A percentile compares a stretch with the other conserved stretches of the same genome.
phyloP scores from a whole-genome alignment of 1,140 invertebrate species.

The Leptinotarsa undecemlineata region DNA sequence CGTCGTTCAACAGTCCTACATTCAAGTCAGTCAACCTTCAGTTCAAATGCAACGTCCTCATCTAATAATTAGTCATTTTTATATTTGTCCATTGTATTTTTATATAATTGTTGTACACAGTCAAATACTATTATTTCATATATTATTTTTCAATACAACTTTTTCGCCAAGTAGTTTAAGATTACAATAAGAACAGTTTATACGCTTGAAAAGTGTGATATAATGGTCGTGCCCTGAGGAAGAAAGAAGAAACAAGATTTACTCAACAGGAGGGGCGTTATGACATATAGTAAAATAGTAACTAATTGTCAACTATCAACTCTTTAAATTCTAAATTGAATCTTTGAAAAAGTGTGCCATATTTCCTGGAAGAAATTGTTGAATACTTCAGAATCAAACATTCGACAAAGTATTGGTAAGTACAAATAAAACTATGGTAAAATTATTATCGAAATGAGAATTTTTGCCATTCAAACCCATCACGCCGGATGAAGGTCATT shows the following conservation, averaged over 20 bases:
- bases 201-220: not conserved
- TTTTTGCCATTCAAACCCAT: too few relatives aligned
- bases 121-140: too few relatives aligned
- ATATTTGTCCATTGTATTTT: too few relatives aligned
- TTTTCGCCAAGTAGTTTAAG: too few relatives aligned
- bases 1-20: slow-evolving; percentile 41
- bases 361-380: not conserved
- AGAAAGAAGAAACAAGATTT: not conserved
- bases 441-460: not conserved
- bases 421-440: not conserved
- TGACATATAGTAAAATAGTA: too few relatives aligned
- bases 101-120: too few relatives aligned
- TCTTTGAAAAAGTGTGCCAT: too few relatives aligned
- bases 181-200: too few relatives aligned
- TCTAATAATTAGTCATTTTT: slow-evolving; percentile 27
- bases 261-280: not conserved
- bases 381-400: not conserved
- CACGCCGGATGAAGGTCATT: too few relatives aligned
- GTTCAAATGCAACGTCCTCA: slow-evolving; percentile 51
- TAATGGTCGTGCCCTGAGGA: not conserved
- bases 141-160: too few relatives aligned
- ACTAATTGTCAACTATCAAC: too few relatives aligned
- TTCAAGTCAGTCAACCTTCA: slow-evolving; percentile 52
- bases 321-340: too few relatives aligned
- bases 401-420: not conserved